Percentiles rank a stretch among this genome's conserved stretches.
Conservation (phyloP, 2,113 vertebrate genomes). For the Indicator maculatus region DNA sequence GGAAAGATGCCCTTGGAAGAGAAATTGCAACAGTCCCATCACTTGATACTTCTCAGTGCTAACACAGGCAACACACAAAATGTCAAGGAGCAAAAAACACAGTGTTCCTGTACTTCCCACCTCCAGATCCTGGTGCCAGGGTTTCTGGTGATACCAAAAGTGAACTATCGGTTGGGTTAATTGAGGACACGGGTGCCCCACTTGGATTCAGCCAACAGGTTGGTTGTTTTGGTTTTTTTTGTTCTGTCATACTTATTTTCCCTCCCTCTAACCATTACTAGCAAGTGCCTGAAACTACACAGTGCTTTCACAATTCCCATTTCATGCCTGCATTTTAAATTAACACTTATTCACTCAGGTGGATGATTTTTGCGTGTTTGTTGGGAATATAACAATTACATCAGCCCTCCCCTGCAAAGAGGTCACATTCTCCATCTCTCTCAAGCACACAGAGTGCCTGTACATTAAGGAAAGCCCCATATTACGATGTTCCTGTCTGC, state of each 20-base stretch:
- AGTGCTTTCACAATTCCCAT: neutral
- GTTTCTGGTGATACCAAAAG: neutral
- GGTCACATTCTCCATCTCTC: neutral
- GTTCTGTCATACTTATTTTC: neutral
- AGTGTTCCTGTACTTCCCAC: neutral
- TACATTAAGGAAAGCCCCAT: neutral
- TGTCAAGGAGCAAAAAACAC: neutral
- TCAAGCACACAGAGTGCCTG: neutral
- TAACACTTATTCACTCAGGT: neutral
- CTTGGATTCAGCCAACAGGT: neutral
- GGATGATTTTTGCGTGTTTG: neutral
- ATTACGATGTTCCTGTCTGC: neutral
- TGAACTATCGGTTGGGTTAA: neutral
- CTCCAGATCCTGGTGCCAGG: neutral
- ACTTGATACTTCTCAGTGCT: neutral
- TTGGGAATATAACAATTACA: neutral
- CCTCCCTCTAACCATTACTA: neutral
- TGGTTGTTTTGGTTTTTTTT: too few relatives aligned
- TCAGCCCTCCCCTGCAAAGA: neutral
- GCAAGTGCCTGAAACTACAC: fast-evolving
- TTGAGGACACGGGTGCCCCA: conserved; percentile 1
- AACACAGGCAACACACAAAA: neutral
- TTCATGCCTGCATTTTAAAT: neutral
- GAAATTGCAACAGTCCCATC: neutral
- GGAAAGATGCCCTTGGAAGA: conserved; percentile 43